phyloP scores from a whole-genome alignment of 1,140 invertebrate species.

The Propsilocerus akamusi region DNA sequence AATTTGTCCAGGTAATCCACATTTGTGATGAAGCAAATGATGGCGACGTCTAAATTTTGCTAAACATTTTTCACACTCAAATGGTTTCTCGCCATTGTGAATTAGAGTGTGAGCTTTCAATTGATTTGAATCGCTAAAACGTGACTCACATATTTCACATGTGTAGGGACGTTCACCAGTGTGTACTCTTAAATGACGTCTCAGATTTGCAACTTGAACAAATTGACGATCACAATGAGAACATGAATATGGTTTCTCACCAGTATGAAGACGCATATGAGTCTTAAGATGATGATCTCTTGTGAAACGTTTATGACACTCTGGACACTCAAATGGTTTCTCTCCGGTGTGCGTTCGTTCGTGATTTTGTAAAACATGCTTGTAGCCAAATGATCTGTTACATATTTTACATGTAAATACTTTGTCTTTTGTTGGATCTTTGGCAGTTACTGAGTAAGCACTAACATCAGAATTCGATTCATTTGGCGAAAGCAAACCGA shows the following conservation, averaged over 20 bases:
- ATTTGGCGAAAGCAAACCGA: slow-evolving; percentile 26
- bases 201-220: slow-evolving; percentile 84
- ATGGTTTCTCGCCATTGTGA: slow-evolving; percentile 80
- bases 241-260: slow-evolving; percentile 85
- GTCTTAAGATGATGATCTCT: slow-evolving; percentile 91
- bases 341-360: slow-evolving; percentile 92
- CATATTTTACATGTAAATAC: slow-evolving; percentile 77
- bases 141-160: slow-evolving; percentile 72
- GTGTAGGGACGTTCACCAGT: slow-evolving; percentile 89
- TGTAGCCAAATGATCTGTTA: slow-evolving; percentile 77
- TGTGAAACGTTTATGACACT: slow-evolving; percentile 89
- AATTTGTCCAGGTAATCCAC: slow-evolving; percentile 30
- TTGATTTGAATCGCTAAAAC: slow-evolving; percentile 88
- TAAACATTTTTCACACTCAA: slow-evolving; percentile 55
- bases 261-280: slow-evolving; percentile 81
- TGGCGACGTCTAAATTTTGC: slow-evolving; percentile 63
- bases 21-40: slow-evolving; percentile 72
- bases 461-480: slow-evolving; percentile 28
- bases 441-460: slow-evolving; percentile 10
- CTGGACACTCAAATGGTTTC: slow-evolving; percentile 87
- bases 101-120: slow-evolving; percentile 79
- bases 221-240: slow-evolving; percentile 80
- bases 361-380: slow-evolving; percentile 90
- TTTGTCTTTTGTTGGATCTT: slow-evolving; percentile 26
- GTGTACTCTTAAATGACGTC: slow-evolving; percentile 83